Evolutionary conservation across 2,113 vertebrate genomes (phyloP), one percentile per base, ranked within the genome.

Genomic region (Penelope pileata): DNA sequence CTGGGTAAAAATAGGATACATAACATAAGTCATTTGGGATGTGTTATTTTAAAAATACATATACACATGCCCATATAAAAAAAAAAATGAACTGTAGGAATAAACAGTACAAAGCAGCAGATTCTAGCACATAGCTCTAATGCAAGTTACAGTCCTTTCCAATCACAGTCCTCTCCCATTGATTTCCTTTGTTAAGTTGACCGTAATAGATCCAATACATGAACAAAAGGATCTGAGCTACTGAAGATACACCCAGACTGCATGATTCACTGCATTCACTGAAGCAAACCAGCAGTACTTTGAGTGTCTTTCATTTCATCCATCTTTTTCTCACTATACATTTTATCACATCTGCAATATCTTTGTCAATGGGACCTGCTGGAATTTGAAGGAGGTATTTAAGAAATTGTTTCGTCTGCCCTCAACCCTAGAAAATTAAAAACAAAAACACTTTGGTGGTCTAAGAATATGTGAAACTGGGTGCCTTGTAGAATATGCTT

Each of bases 221-320:
- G 59, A 84, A 85, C 47, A 91, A 91, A 95, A 95, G 19, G 12
- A 90, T 83, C 56, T 67, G 51, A 83, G 29, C 59, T 87, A 88
- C 38, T 16, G 15, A 84, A 43, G 74, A 72, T 60, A 58, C 47
- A 60, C 12, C 16, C 77, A 72, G 68, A 23, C 68, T 93, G 26
- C 40, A 38, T 42, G 56, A 88, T 74, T 96, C 82, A 88, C 82
- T 60, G 59, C 62, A 77, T 50, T 92, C 75, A 78, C 4, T 88
- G 76, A 93, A 79, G 92, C 63, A 95, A 82, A 64, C 7, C 32
- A 60, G 58, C n/a, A 40, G 21, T 51, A 67, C 58, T 92, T 48
- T 74, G 17, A 87, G 30, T 11, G 32, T 53, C 62, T 92, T 94
- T 82, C 58, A 68, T 79, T 92, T 94, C 50, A 60, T 26, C 63